These are phyloP conservation scores for Erpornis zantholeuca DNA, from an alignment of 2,113 vertebrate species.

Conservation along the genomic window DNA sequence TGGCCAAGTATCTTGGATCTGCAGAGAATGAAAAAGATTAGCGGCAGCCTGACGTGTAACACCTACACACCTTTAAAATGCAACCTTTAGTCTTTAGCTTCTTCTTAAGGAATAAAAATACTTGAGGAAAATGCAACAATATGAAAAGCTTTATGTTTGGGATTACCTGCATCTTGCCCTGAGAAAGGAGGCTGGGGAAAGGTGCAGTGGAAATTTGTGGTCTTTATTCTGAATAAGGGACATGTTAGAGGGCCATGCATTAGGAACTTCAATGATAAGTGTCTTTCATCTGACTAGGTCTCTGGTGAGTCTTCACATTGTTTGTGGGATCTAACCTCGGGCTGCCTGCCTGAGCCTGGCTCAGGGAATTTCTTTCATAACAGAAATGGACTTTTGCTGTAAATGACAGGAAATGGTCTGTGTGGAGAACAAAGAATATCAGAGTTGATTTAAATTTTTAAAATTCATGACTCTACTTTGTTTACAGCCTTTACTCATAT, in stretches of 20 bases:
- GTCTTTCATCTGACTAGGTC: accelerated
- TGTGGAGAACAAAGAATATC: neutral
- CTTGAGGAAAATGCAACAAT: neutral
- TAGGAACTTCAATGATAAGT: neutral
- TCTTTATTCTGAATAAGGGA: neutral
- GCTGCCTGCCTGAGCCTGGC: neutral
- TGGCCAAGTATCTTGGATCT: neutral
- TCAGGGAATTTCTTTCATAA: neutral
- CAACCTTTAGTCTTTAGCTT: neutral
- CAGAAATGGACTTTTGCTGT: neutral
- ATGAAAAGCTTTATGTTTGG: neutral
- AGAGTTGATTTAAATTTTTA: neutral
- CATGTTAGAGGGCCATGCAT: neutral
- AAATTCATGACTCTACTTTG: neutral
- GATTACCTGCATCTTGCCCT: neutral
- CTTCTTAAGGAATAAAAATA: neutral
- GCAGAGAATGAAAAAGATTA: neutral
- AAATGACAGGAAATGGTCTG: neutral
- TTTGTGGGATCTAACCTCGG: neutral
- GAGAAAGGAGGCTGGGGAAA: neutral
- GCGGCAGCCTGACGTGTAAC: neutral
- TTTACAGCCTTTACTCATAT: neutral
- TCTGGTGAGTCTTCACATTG: neutral
- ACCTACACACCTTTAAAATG: neutral
- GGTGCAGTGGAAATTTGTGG: neutral